Base-by-base conservation (phyloP, 2,797 vertebrate species). In the Scolopax rusticola region DNA sequence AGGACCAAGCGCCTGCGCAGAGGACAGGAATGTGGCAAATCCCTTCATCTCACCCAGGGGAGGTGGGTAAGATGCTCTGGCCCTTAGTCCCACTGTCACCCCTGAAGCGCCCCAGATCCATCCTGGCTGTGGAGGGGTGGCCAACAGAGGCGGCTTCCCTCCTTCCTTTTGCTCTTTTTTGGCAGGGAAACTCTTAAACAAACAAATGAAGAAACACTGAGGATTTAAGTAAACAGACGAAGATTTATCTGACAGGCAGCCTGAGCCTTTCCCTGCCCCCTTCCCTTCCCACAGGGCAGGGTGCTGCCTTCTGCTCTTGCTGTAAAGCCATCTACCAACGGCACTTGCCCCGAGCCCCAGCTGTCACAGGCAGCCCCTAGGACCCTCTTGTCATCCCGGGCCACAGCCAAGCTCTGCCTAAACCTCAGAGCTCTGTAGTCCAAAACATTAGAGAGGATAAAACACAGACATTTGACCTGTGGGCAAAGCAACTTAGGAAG, bases 131-230 rank as follows among this genome's bases (percentile, higher is more conserved):
- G 76, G 94, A 91, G 77, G 90, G 75, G 86, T 75, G 84, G 82
- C 91, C 78, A 60, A 21, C 15, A 7, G 33, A 80, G 75, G 89
- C 65, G 19, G 82, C 59, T 97, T 91, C 78, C 94, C 92, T 88
- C 91, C 84, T 97, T 95, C 93, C 94, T 95, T 95, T 92, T 96
- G 90, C 92, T 95, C 93, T 96, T 97, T 95, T 97, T 97, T 95
- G 97, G 96, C 96, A 97, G 93, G 93, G 93, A 93, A 88, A 75
- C 79, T 70, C 96, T 97, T 93, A 97, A 97, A 97, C 97, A 96
- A 96, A 97, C 96, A 97, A 93, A 88, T 71, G 91, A 87, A 97
- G 94, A 97, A 97, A 97, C 95, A 91, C 93, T 87, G 86, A 89
- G 90, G 91, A 90, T 94, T 97, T 95, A 95, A 97, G 97, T 96